Percentiles rank a stretch among this genome's conserved stretches.
phyloP scores from a whole-genome alignment of 1,140 invertebrate species.

The Eupristina koningsbergeri region DNA sequence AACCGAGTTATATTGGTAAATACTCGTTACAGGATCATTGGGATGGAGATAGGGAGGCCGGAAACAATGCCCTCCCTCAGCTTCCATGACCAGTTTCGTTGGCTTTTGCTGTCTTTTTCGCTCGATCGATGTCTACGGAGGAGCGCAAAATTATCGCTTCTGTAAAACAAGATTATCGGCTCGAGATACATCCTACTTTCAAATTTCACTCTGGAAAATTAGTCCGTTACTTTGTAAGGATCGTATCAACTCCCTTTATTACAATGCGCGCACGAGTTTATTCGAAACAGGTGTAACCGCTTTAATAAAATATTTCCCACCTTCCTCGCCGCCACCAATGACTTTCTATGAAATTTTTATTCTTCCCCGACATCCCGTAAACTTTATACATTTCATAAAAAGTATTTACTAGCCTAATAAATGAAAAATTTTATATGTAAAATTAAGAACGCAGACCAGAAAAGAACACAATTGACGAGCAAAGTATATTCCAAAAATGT shows the following conservation, averaged over 20 bases:
- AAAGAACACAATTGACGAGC: too few relatives aligned
- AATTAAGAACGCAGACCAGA: too few relatives aligned
- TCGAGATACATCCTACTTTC: slow-evolving; percentile 5
- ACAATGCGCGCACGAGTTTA: background rate
- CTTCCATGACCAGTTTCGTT: slow-evolving; percentile 5
- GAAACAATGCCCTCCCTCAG: background rate
- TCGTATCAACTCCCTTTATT: background rate
- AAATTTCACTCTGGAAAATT: slow-evolving; percentile 14
- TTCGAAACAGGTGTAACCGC: background rate
- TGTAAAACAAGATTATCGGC: slow-evolving; percentile 23
- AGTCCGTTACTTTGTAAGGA: background rate
- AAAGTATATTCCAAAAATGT: too few relatives aligned
- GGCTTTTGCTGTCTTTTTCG: background rate
- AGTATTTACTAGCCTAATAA: background rate
- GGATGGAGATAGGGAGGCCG: background rate
- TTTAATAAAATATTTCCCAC: background rate
- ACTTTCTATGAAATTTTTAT: background rate
- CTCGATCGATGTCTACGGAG: background rate
- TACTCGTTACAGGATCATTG: slow-evolving; percentile 27
- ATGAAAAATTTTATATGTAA: background rate
- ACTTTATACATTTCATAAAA: background rate
- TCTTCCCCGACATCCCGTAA: background rate
- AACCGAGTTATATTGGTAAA: slow-evolving; percentile 36
- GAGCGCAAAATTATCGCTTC: slow-evolving; percentile 10
- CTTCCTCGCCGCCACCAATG: background rate